Evolutionary conservation across 2,888 invertebrate genomes (phyloP), one percentile per base, ranked within the genome.

Genomic region (Papilio elwesi): DNA sequence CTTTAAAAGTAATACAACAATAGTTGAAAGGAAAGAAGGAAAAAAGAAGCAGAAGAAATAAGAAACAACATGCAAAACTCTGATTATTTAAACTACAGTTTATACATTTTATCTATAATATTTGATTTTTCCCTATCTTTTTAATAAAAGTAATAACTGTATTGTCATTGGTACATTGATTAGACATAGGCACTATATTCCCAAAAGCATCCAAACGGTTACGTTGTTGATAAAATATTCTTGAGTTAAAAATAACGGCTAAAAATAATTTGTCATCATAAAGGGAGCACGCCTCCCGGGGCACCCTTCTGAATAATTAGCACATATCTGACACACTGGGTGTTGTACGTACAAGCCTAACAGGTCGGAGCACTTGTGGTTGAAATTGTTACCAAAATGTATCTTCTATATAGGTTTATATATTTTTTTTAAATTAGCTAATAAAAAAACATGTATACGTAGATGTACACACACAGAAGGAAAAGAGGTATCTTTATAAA

Each of bases 291-390:
- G 43, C 16, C 69, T 43, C 52, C 64, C 70, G 70, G 64, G 55
- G 48, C 63, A 48, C 53, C 53, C 55, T 64, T n/a, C 15, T 70
- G 70, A 70, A 70, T 70, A 70, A 70, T 64, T 70, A 64, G 47
- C 64, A 55, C 53, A 70, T 48, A 64, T 64, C 55, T 48, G 15
- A 70, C 70, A 64, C 64, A 43, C 36, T 36, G 26, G 64, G 64
- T 70, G 64, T 70, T 70, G 64, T n/a, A 16, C 16, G 52, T 43
- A 11, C 48, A n/a, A 49, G 49, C 3, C 38, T 51, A 68, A 59
- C 51, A 15, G 12, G 36, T 59, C 48, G 16, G 8, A 53, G n/a
- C 2, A 26, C 4, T 26, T 26, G 26, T 51, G 48, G 0, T 26
- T 13, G 49, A 64, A 43, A 5, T 6, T 47, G 8, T n/a, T 57